Conservation (phyloP, 2,888 invertebrate genomes). For the Philopedon plagiatum region DNA sequence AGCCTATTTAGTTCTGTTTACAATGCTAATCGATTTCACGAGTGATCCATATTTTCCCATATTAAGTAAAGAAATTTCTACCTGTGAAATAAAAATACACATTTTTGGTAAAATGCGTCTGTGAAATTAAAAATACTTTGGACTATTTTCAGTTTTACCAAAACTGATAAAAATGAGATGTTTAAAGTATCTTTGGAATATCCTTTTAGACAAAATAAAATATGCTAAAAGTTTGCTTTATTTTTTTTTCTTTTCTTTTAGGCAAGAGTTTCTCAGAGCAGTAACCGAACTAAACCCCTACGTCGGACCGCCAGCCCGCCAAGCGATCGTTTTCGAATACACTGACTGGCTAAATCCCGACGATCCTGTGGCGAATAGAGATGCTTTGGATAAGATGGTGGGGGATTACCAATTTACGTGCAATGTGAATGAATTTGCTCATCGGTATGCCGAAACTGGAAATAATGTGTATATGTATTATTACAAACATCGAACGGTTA, state of each 20-base stretch:
- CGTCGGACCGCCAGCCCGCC: constrained; percentile 84
- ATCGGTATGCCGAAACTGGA: constrained; percentile 89
- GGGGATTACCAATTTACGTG: constrained; percentile 97
- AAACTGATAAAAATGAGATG: too few species aligned
- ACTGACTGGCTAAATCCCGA: constrained; percentile 92
- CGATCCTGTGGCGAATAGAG: constrained; percentile 86
- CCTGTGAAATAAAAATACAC: too few species aligned
- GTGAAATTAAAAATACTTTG: too few species aligned
- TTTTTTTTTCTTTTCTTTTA: constrained; percentile 14
- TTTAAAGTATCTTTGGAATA: too few species aligned
- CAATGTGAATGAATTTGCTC: constrained; percentile 93
- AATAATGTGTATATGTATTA: constrained; percentile 94
- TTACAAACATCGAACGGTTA: constrained; percentile 84
- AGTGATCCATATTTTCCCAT: too few species aligned
- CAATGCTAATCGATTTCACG: too few species aligned
- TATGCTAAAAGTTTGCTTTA: too few species aligned
- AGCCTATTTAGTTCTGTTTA: too few species aligned
- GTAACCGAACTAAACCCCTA: constrained; percentile 88
- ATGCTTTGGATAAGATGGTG: constrained; percentile 92
- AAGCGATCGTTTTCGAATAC: constrained; percentile 94
- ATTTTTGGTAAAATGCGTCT: too few species aligned
- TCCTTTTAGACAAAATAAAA: too few species aligned
- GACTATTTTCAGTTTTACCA: too few species aligned
- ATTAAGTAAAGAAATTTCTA: too few species aligned
- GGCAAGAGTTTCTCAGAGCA: constrained; percentile 82